Percentiles rank a stretch among this genome's conserved stretches.
phyloP scores from a whole-genome alignment of 2,113 vertebrate genomes.

The Vulpes lagopus region DNA sequence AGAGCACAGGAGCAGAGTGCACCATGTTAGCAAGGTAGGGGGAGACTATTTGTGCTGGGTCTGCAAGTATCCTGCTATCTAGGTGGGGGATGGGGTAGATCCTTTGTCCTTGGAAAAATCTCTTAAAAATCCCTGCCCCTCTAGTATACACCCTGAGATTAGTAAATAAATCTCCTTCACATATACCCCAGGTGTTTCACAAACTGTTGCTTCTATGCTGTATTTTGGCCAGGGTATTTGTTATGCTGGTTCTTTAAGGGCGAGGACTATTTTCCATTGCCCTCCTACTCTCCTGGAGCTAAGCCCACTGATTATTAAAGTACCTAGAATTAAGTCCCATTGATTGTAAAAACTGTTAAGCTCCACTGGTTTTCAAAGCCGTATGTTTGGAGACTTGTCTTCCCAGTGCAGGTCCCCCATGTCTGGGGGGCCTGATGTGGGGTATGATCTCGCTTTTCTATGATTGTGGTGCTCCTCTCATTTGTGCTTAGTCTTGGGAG shows the following conservation, averaged over 20 bases:
- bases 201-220: background rate
- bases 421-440: background rate
- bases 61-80: background rate
- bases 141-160: background rate
- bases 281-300: background rate
- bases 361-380: background rate
- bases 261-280: background rate
- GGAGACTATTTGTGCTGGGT: background rate
- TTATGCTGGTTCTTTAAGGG: background rate
- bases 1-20: background rate
- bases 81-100: background rate
- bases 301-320: background rate
- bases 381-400: background rate
- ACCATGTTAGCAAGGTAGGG: background rate
- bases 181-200: background rate
- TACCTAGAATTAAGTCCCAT: background rate
- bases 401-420: background rate
- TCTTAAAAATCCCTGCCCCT: background rate
- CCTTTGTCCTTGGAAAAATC: background rate
- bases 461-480: no score
- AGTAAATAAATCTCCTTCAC: background rate
- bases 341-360: background rate
- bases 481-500: background rate
- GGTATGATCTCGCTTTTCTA: background rate
- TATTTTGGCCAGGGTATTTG: background rate